Base-by-base conservation (phyloP, 1,140 invertebrate species). In the Aricia agestis region DNA sequence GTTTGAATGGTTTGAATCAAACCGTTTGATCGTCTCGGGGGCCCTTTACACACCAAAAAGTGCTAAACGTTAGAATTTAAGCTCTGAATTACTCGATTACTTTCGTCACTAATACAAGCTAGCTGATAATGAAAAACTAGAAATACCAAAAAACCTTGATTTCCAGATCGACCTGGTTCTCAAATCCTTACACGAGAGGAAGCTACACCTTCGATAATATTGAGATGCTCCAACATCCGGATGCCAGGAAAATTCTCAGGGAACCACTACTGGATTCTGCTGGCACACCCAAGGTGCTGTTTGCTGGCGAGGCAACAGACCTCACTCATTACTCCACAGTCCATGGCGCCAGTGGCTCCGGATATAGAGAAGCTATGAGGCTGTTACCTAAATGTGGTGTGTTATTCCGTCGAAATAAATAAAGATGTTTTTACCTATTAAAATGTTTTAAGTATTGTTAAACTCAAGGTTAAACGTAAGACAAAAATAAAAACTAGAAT, bases 341-440 rank as follows among this genome's bases (percentile, higher is more conserved):
- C 4, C 94, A 95, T 79, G 94, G 94, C 6, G 94, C 94, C 0
- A 86, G 93, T 25, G 91, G 94, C 67, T 90, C 90, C 4, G 94
- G 94, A 0, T 84, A 84, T 70, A 85, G 93, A 73, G 94, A 94
- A 75, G 93, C 93, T 0, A 85, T 89, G 65, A 76, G 90, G 72
- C 18, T 88, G 13, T 67, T 84, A 59, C 9, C 5, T 36, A 79
- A 67, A 65, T 78, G n/a, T 78, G 71, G 59, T 32, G 25, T 36
- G 36, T 36, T 5, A 36, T 36, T 36, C 6, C 36, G 25, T 25
- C 25, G 25, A 25, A 25, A 25, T 25, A 25, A 0, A 25, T 25
- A 25, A 25, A 25, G 1, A 25, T 25, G 25, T 25, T 25, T 25
- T 25, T 25, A 25, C 1, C 25, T 25, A 25, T 36, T 36, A 0